Conservation (phyloP, 2,113 vertebrate species). For the Lophius piscatorius region DNA sequence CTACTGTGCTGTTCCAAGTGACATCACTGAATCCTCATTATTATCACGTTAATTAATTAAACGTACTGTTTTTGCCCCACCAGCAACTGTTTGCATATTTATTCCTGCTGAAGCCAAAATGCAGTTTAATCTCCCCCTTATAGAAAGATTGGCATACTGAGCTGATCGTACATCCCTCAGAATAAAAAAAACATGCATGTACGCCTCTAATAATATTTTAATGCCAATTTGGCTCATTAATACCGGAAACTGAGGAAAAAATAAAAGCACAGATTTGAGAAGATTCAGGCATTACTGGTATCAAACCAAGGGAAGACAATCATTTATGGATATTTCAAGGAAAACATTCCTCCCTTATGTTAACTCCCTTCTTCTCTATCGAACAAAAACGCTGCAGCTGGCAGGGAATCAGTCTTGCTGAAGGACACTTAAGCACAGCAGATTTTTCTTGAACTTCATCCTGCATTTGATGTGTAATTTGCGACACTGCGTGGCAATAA, state of each 20-base stretch:
- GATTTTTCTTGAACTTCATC: background rate
- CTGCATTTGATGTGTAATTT: background rate
- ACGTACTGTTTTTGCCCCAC: background rate
- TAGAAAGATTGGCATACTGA: background rate
- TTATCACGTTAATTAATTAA: constrained; percentile 21
- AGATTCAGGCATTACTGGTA: too few species aligned
- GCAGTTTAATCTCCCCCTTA: background rate
- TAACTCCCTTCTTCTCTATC: background rate
- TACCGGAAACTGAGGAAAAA: too few species aligned
- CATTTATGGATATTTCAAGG: background rate
- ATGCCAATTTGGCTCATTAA: too few species aligned
- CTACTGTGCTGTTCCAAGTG: constrained; percentile 15
- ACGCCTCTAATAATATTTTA: too few species aligned
- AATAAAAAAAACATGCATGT: background rate
- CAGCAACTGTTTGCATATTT: constrained; percentile 6
- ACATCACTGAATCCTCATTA: constrained; percentile 24
- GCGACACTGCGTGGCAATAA: background rate
- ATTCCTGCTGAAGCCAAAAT: background rate
- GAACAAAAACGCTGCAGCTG: constrained; percentile 15
- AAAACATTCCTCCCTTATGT: background rate
- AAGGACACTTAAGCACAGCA: constrained; percentile 23
- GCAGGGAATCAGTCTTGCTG: constrained; percentile 9
- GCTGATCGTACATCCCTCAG: background rate
- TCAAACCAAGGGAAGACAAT: background rate
- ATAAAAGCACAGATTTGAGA: too few species aligned